Conservation (phyloP, 2,888 invertebrate genomes). For the Macrostomum cliftonense region DNA sequence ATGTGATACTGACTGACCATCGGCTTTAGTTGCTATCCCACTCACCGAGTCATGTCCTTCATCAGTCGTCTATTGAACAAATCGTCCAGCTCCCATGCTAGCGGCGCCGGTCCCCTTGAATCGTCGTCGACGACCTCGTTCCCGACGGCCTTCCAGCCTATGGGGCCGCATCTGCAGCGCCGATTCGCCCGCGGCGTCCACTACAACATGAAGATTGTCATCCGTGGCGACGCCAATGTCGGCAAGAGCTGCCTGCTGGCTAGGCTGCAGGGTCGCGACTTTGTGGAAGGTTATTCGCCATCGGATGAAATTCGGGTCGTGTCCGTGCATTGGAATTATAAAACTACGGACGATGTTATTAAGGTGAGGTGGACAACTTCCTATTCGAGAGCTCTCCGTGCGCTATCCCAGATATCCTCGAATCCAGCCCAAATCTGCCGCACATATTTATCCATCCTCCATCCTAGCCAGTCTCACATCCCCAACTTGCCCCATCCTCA, state of each 20-base stretch:
- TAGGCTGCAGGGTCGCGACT: slow-evolving; percentile 70
- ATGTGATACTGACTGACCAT: too few species aligned
- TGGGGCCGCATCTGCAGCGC: slow-evolving; percentile 51
- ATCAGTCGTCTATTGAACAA: too few species aligned
- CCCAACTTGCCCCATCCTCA: too few species aligned
- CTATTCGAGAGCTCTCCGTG: slow-evolving; percentile 4
- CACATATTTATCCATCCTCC: too few species aligned
- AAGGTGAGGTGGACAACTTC: slow-evolving; percentile 49
- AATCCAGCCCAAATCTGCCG: too few species aligned
- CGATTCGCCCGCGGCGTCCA: slow-evolving; percentile 85
- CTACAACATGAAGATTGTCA: slow-evolving; percentile 91
- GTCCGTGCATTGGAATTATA: slow-evolving; percentile 76
- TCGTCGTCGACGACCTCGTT: too few species aligned
- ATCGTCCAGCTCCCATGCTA: too few species aligned
- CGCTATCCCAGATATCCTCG: too few species aligned
- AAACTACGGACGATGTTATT: slow-evolving; percentile 79
- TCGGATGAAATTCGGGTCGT: slow-evolving; percentile 79
- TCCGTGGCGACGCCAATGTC: slow-evolving; percentile 82
- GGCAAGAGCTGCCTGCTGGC: slow-evolving; percentile 77
- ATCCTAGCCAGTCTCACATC: too few species aligned
- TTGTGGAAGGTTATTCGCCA: slow-evolving; percentile 72
- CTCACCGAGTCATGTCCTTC: too few species aligned
- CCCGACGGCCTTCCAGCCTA: slow-evolving; percentile 14
- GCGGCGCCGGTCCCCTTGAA: too few species aligned
- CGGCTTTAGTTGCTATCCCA: too few species aligned